Conservation (phyloP, 2,113 vertebrate species). For the Platichthys stellatus region DNA sequence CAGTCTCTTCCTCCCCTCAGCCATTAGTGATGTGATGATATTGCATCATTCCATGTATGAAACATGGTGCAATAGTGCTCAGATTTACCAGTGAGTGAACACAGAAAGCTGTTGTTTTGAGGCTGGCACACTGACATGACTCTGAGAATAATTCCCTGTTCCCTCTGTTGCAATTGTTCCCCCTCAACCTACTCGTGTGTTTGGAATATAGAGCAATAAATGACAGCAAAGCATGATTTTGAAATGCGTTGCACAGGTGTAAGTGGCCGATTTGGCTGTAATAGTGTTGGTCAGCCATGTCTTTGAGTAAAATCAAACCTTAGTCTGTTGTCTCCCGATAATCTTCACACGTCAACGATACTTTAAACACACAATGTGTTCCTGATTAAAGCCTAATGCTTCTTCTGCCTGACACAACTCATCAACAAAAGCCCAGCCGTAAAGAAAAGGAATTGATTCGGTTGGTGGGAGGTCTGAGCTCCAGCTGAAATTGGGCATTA, state of each 20-base stretch:
- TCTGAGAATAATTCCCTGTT: background rate
- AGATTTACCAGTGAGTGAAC: constrained; percentile 1
- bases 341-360: constrained; percentile 28
- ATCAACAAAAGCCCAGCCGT: constrained; percentile 66
- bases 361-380: constrained; percentile 21
- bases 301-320: background rate
- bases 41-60: constrained; percentile 14
- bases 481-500: constrained; percentile 74
- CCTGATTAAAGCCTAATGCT: constrained; percentile 59
- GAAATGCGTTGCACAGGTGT: background rate
- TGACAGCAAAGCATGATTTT: background rate
- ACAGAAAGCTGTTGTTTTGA: constrained; percentile 1
- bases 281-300: background rate
- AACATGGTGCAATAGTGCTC: constrained; percentile 1
- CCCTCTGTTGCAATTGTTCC: background rate
- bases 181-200: background rate
- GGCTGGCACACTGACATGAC: background rate
- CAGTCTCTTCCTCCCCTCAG: constrained; percentile 35
- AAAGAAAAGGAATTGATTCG: constrained; percentile 62
- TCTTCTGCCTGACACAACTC: constrained; percentile 61
- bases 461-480: constrained; percentile 72
- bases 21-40: constrained; percentile 16
- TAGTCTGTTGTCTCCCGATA: constrained; percentile 8
- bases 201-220: background rate
- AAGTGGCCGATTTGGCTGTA: background rate